A percentile compares a stretch with the other conserved stretches of the same genome.
phyloP scores from a whole-genome alignment of 2,888 invertebrate species.

The Drosophila algonquin region DNA sequence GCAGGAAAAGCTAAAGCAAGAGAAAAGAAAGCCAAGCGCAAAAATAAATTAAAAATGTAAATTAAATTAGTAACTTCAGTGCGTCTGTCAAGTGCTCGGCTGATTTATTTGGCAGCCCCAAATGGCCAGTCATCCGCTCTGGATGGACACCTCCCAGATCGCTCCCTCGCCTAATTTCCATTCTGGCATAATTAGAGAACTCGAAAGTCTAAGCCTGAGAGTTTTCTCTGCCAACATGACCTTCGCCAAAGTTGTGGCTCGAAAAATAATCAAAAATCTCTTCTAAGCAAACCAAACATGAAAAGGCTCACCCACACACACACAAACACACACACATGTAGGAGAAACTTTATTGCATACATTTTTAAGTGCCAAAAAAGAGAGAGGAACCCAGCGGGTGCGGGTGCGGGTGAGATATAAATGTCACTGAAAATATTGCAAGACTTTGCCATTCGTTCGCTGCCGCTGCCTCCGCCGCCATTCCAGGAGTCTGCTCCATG shows the following conservation, averaged over 20 bases:
- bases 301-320: neutral
- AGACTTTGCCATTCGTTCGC: slow-evolving; percentile 43
- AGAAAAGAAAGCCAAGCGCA: slow-evolving; percentile 35
- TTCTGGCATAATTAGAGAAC: slow-evolving; percentile 49
- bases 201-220: slow-evolving; percentile 31
- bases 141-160: neutral
- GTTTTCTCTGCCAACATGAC: slow-evolving; percentile 59
- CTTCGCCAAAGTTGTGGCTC: slow-evolving; percentile 57
- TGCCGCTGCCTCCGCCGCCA: slow-evolving; percentile 8
- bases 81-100: slow-evolving; percentile 74
- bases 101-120: slow-evolving; percentile 77
- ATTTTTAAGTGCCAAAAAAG: slow-evolving; percentile 71
- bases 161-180: neutral
- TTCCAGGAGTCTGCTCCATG: neutral
- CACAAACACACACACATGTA: slow-evolving; percentile 18
- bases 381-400: too few species aligned
- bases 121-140: slow-evolving; percentile 27
- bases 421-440: slow-evolving; percentile 77
- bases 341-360: slow-evolving; percentile 73
- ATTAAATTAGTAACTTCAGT: slow-evolving; percentile 81
- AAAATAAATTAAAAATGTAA: slow-evolving; percentile 82
- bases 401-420: slow-evolving; percentile 61
- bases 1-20: neutral
- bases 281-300: slow-evolving; percentile 18
- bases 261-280: slow-evolving; percentile 31